These are phyloP conservation scores for Conus betulinus DNA, from an alignment of 1,140 invertebrate genomes.

Conservation along the genomic window DNA sequence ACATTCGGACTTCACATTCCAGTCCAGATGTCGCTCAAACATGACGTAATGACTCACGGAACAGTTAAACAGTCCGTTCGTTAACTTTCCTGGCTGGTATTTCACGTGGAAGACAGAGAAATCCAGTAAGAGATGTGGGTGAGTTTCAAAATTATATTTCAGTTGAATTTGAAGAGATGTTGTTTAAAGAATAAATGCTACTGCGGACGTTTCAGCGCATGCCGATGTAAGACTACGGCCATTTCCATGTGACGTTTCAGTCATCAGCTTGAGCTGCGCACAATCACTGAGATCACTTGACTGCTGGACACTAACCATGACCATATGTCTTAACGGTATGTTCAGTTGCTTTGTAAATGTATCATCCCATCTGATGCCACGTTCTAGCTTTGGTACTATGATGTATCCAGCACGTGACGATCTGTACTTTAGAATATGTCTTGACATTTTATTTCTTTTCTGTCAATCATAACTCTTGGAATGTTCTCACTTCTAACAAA, in stretches of 20 bases:
- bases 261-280: neutral
- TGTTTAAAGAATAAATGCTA: neutral
- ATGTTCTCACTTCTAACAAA: neutral
- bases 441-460: neutral
- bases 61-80: neutral
- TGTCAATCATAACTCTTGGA: neutral
- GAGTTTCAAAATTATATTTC: neutral
- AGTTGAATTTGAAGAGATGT: neutral
- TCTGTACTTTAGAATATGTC: neutral
- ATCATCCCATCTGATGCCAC: fast-evolving
- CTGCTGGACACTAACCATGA: neutral
- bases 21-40: neutral
- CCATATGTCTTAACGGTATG: neutral
- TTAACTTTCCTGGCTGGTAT: neutral
- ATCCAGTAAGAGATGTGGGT: neutral
- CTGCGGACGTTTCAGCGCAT: neutral
- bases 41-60: neutral
- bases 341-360: neutral
- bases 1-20: conserved; percentile 23
- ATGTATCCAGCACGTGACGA: neutral
- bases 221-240: neutral
- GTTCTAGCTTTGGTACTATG: neutral
- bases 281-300: neutral
- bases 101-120: neutral
- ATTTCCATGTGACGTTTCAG: neutral